phyloP scores from a whole-genome alignment of 2,113 vertebrate genomes.

The Capricornis sumatraensis region DNA sequence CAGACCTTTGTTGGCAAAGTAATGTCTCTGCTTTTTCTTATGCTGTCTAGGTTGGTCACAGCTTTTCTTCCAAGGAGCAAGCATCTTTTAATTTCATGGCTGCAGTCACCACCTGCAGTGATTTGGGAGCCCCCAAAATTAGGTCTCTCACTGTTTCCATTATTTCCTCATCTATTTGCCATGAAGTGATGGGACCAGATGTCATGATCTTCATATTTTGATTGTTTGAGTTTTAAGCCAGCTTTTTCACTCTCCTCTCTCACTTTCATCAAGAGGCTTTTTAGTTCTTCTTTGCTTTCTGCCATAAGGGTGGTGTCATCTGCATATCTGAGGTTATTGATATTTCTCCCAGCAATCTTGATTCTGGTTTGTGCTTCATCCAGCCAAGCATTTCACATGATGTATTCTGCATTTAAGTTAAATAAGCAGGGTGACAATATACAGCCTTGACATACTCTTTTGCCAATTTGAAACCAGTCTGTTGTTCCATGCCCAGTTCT shows the following conservation, averaged over 20 bases:
- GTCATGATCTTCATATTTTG: background rate
- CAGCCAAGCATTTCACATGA: background rate
- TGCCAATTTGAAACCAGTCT: background rate
- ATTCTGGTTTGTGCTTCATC: background rate
- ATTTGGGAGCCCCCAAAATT: background rate
- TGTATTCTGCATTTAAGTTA: background rate
- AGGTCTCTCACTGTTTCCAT: background rate
- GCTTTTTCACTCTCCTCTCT: background rate
- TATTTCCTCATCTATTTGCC: background rate
- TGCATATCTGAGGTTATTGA: background rate
- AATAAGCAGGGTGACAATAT: background rate
- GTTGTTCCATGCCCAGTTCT: background rate
- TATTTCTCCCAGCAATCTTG: background rate
- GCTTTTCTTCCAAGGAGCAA: background rate
- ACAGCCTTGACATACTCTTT: background rate
- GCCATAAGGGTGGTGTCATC: background rate
- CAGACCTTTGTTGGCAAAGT: background rate
- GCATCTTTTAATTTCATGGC: background rate
- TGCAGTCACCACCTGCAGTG: background rate
- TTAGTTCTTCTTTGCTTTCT: background rate
- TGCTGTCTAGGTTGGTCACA: background rate
- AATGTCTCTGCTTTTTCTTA: background rate
- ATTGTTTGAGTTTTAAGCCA: background rate
- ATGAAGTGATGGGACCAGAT: background rate
- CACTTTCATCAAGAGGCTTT: background rate